phyloP scores from a whole-genome alignment of 2,113 vertebrate species.

The Thalassarche chlororhynchos region DNA sequence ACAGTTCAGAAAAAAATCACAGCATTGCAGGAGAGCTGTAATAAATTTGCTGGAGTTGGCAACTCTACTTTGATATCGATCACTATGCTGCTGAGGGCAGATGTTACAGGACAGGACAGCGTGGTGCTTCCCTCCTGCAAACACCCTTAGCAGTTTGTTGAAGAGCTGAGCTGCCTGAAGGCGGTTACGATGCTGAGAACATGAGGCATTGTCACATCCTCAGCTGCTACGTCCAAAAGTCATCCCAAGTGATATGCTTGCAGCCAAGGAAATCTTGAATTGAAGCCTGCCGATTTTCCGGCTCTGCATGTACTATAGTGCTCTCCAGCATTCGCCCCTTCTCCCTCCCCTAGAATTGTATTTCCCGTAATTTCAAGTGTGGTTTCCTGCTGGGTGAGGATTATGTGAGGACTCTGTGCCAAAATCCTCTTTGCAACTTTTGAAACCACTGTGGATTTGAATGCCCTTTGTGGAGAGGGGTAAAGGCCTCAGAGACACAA shows the following conservation, averaged over 20 bases:
- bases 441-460: neutral
- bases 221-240: rapidly evolving
- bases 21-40: neutral
- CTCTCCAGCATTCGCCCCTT: neutral
- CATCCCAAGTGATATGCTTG: neutral
- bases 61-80: neutral
- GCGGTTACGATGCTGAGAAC: neutral
- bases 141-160: neutral
- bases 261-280: neutral
- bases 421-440: neutral
- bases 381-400: neutral
- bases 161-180: neutral
- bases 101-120: neutral
- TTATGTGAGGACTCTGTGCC: neutral
- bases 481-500: neutral
- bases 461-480: neutral
- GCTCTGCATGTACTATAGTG: neutral
- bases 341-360: neutral
- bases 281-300: neutral
- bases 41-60: neutral
- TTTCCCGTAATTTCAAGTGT: neutral
- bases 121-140: neutral
- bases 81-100: neutral
- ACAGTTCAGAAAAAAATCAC: neutral
- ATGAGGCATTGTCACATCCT: neutral